Conservation (phyloP, 2,113 vertebrate species). For the Kryptolebias marmoratus region DNA sequence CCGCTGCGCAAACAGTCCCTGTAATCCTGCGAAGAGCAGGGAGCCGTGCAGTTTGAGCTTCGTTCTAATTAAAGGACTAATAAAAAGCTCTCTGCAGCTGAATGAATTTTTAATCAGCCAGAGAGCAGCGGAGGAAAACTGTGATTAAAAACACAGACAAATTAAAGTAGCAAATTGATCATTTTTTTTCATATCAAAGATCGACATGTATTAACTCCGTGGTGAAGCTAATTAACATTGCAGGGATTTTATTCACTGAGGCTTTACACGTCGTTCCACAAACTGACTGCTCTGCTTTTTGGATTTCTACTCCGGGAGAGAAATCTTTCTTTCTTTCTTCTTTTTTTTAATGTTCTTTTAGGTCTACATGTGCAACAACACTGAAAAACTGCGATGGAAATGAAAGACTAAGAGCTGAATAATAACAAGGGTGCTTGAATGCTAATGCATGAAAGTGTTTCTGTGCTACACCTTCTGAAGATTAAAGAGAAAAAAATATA, state of each 20-base stretch:
- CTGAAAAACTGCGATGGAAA: too few species aligned
- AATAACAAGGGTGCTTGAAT: too few species aligned
- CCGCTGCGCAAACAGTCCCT: constrained; percentile 35
- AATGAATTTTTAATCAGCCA: constrained; percentile 71
- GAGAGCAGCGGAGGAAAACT: constrained; percentile 45
- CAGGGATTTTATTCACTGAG: constrained; percentile 16
- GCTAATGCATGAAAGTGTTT: too few species aligned
- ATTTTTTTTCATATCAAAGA: constrained; percentile 53
- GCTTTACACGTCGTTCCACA: too few species aligned
- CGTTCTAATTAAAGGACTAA: constrained; percentile 71
- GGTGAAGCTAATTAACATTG: constrained; percentile 45
- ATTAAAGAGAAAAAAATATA: too few species aligned
- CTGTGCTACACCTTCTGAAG: too few species aligned
- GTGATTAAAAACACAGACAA: constrained; percentile 51
- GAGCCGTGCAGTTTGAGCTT: constrained; percentile 28
- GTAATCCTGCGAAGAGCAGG: constrained; percentile 54
- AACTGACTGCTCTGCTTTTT: too few species aligned
- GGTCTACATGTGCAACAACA: too few species aligned
- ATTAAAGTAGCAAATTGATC: constrained; percentile 54
- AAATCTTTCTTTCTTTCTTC: too few species aligned
- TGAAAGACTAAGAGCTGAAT: too few species aligned
- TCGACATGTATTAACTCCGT: constrained; percentile 36
- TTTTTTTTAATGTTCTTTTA: too few species aligned
- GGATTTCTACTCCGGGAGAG: too few species aligned
- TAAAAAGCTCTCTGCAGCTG: constrained; percentile 59